Percentiles rank a stretch among this genome's conserved stretches.
phyloP scores from a whole-genome alignment of 1,140 invertebrate species.

The Physella acuta region DNA sequence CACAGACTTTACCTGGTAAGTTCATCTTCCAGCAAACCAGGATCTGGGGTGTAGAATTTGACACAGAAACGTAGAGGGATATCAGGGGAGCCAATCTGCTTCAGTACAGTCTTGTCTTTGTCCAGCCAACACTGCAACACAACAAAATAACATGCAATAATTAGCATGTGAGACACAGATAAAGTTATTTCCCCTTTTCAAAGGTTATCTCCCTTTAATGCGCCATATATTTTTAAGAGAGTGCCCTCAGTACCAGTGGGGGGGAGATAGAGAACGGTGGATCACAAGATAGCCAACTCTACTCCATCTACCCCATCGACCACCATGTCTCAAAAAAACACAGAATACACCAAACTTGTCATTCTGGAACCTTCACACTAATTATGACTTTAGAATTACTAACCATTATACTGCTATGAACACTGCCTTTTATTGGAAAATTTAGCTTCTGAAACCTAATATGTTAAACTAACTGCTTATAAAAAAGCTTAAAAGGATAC shows the following conservation, averaged over 20 bases:
- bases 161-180: background rate
- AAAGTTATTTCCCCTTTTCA: too few relatives aligned
- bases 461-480: too few relatives aligned
- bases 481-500: too few relatives aligned
- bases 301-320: too few relatives aligned
- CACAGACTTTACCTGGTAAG: slow-evolving; percentile 77
- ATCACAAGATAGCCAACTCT: too few relatives aligned
- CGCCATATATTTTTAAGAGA: too few relatives aligned
- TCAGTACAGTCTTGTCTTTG: slow-evolving; percentile 90
- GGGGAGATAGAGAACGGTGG: too few relatives aligned
- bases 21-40: slow-evolving; percentile 95
- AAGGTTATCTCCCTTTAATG: too few relatives aligned
- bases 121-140: slow-evolving; percentile 91
- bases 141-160: slow-evolving; percentile 1
- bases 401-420: background rate
- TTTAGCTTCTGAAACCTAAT: too few relatives aligned
- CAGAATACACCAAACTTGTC: background rate
- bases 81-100: slow-evolving; percentile 81
- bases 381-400: background rate
- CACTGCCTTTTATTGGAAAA: background rate
- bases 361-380: background rate
- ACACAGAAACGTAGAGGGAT: slow-evolving; percentile 66
- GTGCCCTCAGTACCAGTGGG: too few relatives aligned
- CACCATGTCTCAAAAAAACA: background rate
- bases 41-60: slow-evolving; percentile 99